A percentile compares a stretch with the other conserved stretches of the same genome.
Evolutionary conservation across 2,888 invertebrate genomes (phyloP).

Genomic region (Tanypteryx hageni): DNA sequence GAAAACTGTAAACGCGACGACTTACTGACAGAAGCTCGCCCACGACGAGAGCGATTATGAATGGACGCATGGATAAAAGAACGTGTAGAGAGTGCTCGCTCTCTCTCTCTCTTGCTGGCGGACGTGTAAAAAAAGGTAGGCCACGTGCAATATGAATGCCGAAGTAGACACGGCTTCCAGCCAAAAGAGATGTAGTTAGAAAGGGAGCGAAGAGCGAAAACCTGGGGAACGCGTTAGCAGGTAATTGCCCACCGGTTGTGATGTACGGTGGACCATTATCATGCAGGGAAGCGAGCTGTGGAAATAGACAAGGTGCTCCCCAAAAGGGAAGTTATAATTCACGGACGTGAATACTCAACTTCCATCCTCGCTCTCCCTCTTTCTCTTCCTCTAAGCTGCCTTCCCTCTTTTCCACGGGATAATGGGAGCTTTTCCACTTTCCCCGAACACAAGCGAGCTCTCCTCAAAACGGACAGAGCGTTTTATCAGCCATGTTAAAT

Average conservation of each 20-base stretch:
- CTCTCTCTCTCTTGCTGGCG: background rate
- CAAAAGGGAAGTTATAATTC: background rate
- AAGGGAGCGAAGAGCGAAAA: background rate
- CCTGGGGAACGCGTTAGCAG: background rate
- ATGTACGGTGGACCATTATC: background rate
- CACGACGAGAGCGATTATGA: background rate
- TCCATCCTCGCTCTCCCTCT: background rate
- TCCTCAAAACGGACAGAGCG: background rate
- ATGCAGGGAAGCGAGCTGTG: background rate
- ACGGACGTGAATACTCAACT: background rate
- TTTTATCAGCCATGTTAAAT: no score
- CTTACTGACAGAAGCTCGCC: no score
- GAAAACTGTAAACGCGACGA: background rate
- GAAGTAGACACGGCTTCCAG: background rate
- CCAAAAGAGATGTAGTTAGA: background rate
- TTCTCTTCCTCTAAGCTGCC: background rate
- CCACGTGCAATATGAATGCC: conserved; percentile 7
- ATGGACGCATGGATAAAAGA: background rate
- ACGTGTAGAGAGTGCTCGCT: background rate
- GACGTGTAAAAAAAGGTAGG: background rate
- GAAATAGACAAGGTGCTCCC: background rate
- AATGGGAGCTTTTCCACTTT: background rate
- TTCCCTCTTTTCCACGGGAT: background rate
- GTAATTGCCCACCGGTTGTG: background rate
- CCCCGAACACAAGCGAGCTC: background rate